A percentile compares a stretch with the other conserved stretches of the same genome.
These are phyloP conservation scores for Neoniphon sammara DNA, from an alignment of 2,797 vertebrate genomes.

Conservation along the genomic window DNA sequence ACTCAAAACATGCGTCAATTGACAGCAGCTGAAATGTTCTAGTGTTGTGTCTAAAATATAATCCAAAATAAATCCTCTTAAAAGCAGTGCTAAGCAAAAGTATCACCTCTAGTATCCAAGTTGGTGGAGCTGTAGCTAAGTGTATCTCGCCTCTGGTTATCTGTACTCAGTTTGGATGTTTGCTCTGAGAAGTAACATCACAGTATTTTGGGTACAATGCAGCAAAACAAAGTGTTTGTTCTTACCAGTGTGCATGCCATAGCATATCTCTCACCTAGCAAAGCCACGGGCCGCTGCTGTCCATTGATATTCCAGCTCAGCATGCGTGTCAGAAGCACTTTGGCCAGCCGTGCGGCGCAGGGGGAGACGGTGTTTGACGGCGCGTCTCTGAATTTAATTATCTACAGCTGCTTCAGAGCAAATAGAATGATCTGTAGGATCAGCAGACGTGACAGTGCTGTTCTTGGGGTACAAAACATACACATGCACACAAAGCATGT, in stretches of 20 bases:
- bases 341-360: conserved; percentile 56
- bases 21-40: too few species aligned
- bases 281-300: conserved; percentile 35
- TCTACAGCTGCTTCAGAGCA: conserved; percentile 75
- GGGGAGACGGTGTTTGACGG: conserved; percentile 72
- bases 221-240: conserved; percentile 30
- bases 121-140: not conserved
- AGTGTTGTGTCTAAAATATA: too few species aligned
- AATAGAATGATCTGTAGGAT: conserved; percentile 69
- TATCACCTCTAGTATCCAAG: not conserved
- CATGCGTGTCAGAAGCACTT: conserved; percentile 75
- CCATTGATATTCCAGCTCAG: conserved; percentile 77
- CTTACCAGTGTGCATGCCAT: conserved; percentile 40
- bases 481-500: conserved; percentile 1
- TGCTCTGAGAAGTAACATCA: conserved; percentile 15
- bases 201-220: conserved; percentile 30
- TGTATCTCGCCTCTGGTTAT: not conserved
- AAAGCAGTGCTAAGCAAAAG: too few species aligned
- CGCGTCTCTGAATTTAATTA: conserved; percentile 78
- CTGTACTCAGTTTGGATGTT: conserved; percentile 24
- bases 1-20: too few species aligned
- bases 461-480: conserved; percentile 30
- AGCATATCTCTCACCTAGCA: conserved; percentile 40
- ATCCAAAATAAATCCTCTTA: too few species aligned
- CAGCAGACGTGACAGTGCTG: conserved; percentile 61